These are phyloP conservation scores for Bettongia penicillata DNA, from an alignment of 2,113 vertebrate genomes.

Conservation along the genomic window DNA sequence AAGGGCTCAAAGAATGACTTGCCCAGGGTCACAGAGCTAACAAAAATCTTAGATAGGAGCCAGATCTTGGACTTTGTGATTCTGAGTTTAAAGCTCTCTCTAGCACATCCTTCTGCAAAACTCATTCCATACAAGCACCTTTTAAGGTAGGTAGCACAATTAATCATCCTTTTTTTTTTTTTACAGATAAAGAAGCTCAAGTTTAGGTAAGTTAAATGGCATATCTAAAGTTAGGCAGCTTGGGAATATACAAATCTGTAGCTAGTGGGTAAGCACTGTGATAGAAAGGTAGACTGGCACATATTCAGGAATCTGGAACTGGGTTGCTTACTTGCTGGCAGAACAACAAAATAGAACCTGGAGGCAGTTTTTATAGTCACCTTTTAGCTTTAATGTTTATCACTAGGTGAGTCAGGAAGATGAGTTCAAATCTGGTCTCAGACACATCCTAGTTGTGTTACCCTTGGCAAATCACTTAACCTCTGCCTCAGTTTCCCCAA, in stretches of 20 bases:
- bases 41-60: too few species aligned
- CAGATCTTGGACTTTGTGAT: too few species aligned
- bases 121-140: too few species aligned
- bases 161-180: too few species aligned
- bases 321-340: background rate
- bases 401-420: background rate
- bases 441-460: background rate
- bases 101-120: too few species aligned
- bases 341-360: background rate
- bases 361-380: background rate
- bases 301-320: background rate
- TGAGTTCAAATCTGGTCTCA: background rate
- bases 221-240: too few species aligned
- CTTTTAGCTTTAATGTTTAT: background rate
- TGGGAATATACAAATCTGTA: too few species aligned
- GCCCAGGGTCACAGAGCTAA: background rate
- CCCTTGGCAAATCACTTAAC: background rate
- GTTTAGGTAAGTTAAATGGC: too few species aligned
- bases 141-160: too few species aligned
- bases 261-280: background rate
- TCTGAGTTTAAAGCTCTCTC: too few species aligned
- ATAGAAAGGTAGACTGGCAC: background rate
- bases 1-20: background rate
- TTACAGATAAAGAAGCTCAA: too few species aligned
- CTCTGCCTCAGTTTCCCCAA: background rate